Base-by-base conservation (phyloP, 2,888 invertebrate species). In the Ommatoiulus sabulosus region DNA sequence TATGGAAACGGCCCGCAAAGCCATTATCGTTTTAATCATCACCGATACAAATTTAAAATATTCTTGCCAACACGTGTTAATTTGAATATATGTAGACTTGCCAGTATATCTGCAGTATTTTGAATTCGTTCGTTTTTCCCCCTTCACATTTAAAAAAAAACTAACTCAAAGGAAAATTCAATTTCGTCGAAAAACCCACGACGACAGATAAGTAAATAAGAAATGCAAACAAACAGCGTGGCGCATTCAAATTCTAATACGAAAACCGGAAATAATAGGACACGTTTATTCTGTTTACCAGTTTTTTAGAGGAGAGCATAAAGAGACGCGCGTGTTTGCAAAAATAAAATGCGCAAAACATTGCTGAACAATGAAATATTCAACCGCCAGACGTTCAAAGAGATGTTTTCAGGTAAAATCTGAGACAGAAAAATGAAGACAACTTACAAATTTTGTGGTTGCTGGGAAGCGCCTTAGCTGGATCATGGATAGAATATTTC, bases 221-320 rank as follows among this genome's bases (percentile, higher is more conserved):
- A 80, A 80, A 80, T 80, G 24, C 80, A 80, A 80, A 80, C 80
- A 80, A 80, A 80, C 80, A 35, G 80, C 80, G 7, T 35, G 35
- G 10, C 35, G 80, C 35, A 80, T 80, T 80, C 80, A 80, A 35
- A 80, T 24, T 80, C 80, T 80, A 80, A 35, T 80, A 80, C 3
- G 35, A 80, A 80, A 80, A 80, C 80, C 35, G 80, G 80, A 80
- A 24, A 80, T 80, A 80, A 80, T 80, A 80, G 80, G 3, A 12
- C 35, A 8, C 35, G 12, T 35, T 80, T 63, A 35, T 35, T 80
- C 15, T n/a, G 17, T 63, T 63, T 63, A 63, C 17, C 52, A 63
- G 48, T n/a, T 12, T 63, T 63, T 35, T 80, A 35, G 4, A 12
- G 24, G 35, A 35, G 10, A 35, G 15, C 80, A 35, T 35, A 80